phyloP scores from a whole-genome alignment of 1,140 invertebrate genomes.

The Teleogryllus occipitalis region DNA sequence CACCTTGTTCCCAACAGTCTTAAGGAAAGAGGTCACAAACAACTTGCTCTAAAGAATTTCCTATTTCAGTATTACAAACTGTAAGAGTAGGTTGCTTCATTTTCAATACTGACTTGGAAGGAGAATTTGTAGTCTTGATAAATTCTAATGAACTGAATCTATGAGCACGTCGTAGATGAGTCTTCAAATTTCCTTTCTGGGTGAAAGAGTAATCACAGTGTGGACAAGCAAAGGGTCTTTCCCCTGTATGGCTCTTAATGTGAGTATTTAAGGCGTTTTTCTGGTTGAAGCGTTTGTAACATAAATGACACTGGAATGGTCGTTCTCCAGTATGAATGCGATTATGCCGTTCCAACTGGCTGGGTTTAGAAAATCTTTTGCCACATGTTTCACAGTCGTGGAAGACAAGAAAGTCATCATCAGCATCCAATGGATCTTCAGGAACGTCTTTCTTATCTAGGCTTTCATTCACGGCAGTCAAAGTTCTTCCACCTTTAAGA shows the following conservation, averaged over 20 bases:
- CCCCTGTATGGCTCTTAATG: slow-evolving; percentile 39
- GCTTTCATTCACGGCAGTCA: background rate
- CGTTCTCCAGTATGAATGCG: slow-evolving; percentile 52
- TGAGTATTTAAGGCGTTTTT: slow-evolving; percentile 29
- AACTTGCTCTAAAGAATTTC: slow-evolving; percentile 6
- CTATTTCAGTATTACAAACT: background rate
- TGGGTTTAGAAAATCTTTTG: slow-evolving; percentile 36
- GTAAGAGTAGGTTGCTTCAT: slow-evolving; percentile 6
- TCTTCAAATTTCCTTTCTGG: slow-evolving; percentile 52
- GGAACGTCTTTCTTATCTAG: background rate
- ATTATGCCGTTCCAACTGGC: slow-evolving; percentile 35
- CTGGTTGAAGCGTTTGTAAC: slow-evolving; percentile 51
- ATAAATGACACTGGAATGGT: slow-evolving; percentile 55
- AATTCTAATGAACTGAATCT: slow-evolving; percentile 10
- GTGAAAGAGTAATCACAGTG: slow-evolving; percentile 46
- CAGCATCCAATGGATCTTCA: background rate
- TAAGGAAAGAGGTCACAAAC: slow-evolving; percentile 13
- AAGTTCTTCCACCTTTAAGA: background rate
- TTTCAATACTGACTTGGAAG: slow-evolving; percentile 8
- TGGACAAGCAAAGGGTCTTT: slow-evolving; percentile 42
- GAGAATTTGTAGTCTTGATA: background rate
- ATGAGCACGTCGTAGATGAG: slow-evolving; percentile 48
- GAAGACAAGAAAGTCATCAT: slow-evolving; percentile 11
- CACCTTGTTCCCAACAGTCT: no score
- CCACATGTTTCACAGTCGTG: slow-evolving; percentile 37